Conservation (phyloP, 2,888 invertebrate species). For the Lysandra bellargus region DNA sequence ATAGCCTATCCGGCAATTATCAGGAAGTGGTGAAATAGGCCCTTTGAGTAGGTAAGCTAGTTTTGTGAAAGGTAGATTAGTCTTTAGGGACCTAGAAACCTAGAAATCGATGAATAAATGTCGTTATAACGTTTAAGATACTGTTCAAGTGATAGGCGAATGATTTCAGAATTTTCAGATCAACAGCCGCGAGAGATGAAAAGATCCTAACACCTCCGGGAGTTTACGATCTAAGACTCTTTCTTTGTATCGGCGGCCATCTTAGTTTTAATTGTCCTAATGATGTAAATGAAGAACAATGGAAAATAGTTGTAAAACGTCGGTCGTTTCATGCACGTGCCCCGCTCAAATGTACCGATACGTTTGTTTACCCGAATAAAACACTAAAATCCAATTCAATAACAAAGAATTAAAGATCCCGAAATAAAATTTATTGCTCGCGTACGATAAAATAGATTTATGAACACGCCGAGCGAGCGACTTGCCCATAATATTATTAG, state of each 20-base stretch:
- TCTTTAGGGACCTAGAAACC: too few relatives aligned
- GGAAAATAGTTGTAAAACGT: conserved; percentile 71
- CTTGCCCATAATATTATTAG: conserved; percentile 68
- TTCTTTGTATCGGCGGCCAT: conserved; percentile 75
- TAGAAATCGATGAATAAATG: not conserved
- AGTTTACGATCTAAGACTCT: conserved; percentile 74
- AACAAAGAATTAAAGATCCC: conserved; percentile 81
- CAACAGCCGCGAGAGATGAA: conserved; percentile 70
- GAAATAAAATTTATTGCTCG: conserved; percentile 80
- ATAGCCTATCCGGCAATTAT: too few relatives aligned
- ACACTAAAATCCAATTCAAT: conserved; percentile 81
- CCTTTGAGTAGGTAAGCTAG: too few relatives aligned
- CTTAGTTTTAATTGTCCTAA: conserved; percentile 51
- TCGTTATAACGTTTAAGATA: not conserved
- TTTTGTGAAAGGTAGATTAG: too few relatives aligned
- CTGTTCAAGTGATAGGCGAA: conserved; percentile 7
- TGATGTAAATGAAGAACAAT: conserved; percentile 46
- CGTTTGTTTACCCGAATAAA: conserved; percentile 80
- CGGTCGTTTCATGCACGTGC: conserved; percentile 71
- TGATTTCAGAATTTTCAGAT: conserved; percentile 19
- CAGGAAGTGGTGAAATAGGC: too few relatives aligned
- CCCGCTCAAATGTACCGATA: conserved; percentile 69
- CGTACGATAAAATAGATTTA: conserved; percentile 81
- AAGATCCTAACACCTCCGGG: conserved; percentile 75
- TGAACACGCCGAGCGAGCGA: conserved; percentile 62